Conservation (phyloP, 2,113 vertebrate genomes). For the Orientallactaga bullata region DNA sequence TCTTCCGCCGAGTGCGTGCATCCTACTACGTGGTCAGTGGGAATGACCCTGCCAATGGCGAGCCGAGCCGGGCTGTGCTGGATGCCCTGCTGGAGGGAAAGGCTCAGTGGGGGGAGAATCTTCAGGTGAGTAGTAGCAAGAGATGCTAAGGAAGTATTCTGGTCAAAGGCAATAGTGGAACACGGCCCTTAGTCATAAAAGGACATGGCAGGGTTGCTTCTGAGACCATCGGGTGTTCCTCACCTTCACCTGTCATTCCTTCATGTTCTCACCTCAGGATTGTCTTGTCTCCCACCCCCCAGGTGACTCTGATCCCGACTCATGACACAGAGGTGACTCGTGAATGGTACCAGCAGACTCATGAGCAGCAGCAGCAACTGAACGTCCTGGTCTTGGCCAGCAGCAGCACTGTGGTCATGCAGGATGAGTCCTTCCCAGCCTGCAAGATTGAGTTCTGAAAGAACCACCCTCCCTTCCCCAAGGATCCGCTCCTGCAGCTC, state of each 20-base stretch:
- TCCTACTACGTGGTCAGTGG: slow-evolving; percentile 98
- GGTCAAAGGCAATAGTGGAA: background rate
- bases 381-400: slow-evolving; percentile 99
- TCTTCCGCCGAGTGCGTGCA: slow-evolving; percentile 96
- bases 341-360: slow-evolving; percentile 99
- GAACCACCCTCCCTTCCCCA: slow-evolving; percentile 74
- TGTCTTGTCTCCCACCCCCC: slow-evolving; percentile 55
- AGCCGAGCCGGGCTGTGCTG: slow-evolving; percentile 94
- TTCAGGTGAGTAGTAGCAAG: slow-evolving; percentile 92
- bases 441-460: slow-evolving; percentile 99
- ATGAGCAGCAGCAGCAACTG: slow-evolving; percentile 97
- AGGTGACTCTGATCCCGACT: slow-evolving; percentile 99
- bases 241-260: background rate
- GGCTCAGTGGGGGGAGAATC: slow-evolving; percentile 97
- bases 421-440: slow-evolving; percentile 99
- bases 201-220: background rate
- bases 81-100: slow-evolving; percentile 97
- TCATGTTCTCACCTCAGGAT: slow-evolving; percentile 9
- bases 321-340: slow-evolving; percentile 98
- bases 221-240: background rate
- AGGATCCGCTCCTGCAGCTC: slow-evolving; percentile 61
- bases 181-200: background rate
- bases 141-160: background rate
- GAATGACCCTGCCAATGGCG: slow-evolving; percentile 93
- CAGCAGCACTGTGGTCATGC: slow-evolving; percentile 99